phyloP scores from a whole-genome alignment of 2,888 invertebrate genomes.

The Synanthedon tipuliformis region DNA sequence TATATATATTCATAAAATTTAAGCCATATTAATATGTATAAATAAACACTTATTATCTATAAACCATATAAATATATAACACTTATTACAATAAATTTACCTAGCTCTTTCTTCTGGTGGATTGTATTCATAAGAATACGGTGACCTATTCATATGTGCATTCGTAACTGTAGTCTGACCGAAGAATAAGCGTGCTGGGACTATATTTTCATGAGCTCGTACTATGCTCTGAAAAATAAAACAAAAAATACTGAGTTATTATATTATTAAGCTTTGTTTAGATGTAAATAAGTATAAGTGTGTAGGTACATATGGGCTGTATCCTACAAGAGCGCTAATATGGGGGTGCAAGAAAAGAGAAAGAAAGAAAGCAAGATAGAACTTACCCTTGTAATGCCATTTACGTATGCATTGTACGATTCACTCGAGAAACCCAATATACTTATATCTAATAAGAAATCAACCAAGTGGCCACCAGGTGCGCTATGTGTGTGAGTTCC shows the following conservation, averaged over 20 bases:
- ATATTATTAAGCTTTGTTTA: too few species aligned
- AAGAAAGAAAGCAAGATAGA: neutral
- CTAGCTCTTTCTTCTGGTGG: conserved; percentile 75
- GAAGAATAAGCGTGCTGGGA: conserved; percentile 72
- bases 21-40: too few species aligned
- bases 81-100: conserved; percentile 48
- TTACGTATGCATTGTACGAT: conserved; percentile 52
- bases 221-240: conserved; percentile 47
- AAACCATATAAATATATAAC: neutral
- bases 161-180: conserved; percentile 70
- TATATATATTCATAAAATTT: too few species aligned
- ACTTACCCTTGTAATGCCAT: conserved; percentile 54
- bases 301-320: too few species aligned
- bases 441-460: conserved; percentile 88
- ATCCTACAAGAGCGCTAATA: too few species aligned
- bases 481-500: conserved; percentile 92
- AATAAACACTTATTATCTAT: too few species aligned
- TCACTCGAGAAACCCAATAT: conserved; percentile 77
- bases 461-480: conserved; percentile 88
- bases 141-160: conserved; percentile 85
- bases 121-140: conserved; percentile 79
- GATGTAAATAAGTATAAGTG: too few species aligned
- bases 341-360: neutral
- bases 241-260: neutral
- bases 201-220: conserved; percentile 51